Conservation (phyloP, 1,140 invertebrate species). For the Acromyrmex heyeri region DNA sequence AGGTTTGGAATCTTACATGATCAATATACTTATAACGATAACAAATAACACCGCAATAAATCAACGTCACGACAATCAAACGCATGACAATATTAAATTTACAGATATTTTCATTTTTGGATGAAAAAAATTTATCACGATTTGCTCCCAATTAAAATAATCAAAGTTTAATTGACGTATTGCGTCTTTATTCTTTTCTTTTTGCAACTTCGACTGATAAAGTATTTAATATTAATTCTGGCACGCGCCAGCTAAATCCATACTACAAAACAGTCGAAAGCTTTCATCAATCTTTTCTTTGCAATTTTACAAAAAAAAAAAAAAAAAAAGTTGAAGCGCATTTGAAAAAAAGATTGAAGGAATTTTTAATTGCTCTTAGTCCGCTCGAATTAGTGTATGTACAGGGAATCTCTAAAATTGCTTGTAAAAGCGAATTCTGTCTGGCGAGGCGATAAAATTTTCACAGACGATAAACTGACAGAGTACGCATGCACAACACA, state of each 20-base stretch:
- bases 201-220: background rate
- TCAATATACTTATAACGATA: background rate
- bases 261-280: background rate
- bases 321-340: background rate
- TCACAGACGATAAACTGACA: background rate
- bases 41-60: constrained; percentile 18
- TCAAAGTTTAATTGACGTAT: background rate
- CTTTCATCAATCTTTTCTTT: constrained; percentile 9
- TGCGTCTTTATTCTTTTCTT: background rate
- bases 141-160: background rate
- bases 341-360: background rate
- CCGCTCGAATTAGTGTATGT: background rate
- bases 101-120: background rate
- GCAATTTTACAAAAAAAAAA: background rate
- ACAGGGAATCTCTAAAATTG: constrained; percentile 1
- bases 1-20: background rate
- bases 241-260: background rate
- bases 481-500: constrained; percentile 15
- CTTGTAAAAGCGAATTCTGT: background rate
- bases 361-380: background rate
- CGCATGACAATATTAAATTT: background rate
- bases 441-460: background rate
- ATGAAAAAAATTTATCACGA: background rate
- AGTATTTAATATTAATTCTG: background rate
- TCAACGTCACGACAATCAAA: background rate